phyloP scores from a whole-genome alignment of 2,888 invertebrate species.

The Embidobia sp. region DNA sequence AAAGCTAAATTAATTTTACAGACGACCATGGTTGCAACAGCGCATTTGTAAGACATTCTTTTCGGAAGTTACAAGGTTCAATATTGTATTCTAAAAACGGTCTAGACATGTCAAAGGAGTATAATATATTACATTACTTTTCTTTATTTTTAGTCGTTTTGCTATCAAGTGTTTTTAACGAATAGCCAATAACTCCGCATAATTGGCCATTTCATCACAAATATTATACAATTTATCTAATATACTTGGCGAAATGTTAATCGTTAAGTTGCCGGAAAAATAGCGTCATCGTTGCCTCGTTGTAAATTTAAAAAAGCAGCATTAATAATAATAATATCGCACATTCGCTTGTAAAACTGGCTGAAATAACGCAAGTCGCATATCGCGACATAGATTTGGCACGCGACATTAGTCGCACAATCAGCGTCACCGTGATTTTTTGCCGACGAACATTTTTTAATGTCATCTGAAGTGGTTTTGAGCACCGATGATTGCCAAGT shows the following conservation, averaged over 20 bases:
- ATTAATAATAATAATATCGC: constrained; percentile 30
- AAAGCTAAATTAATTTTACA: too few species aligned
- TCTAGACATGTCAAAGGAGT: too few species aligned
- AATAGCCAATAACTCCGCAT: neutral
- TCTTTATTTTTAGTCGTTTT: neutral
- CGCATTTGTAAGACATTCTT: too few species aligned
- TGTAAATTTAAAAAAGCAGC: constrained; percentile 24
- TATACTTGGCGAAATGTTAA: constrained; percentile 15
- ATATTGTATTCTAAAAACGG: too few species aligned
- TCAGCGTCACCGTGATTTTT: constrained; percentile 37
- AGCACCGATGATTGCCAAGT: constrained; percentile 7
- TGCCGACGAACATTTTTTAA: constrained; percentile 32
- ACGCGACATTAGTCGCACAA: constrained; percentile 40
- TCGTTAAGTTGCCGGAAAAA: constrained; percentile 27
- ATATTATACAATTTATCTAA: neutral
- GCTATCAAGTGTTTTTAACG: neutral
- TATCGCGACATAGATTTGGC: constrained; percentile 31
- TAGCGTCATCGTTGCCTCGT: constrained; percentile 2
- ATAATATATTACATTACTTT: neutral
- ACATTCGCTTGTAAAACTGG: constrained; percentile 35
- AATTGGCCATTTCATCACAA: neutral
- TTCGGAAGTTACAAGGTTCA: too few species aligned
- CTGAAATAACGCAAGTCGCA: constrained; percentile 26
- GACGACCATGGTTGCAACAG: too few species aligned
- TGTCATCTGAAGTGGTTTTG: constrained; percentile 3